A percentile compares a stretch with the other conserved stretches of the same genome.
phyloP scores from a whole-genome alignment of 1,140 invertebrate genomes.

The Rhagoletis pomonella region DNA sequence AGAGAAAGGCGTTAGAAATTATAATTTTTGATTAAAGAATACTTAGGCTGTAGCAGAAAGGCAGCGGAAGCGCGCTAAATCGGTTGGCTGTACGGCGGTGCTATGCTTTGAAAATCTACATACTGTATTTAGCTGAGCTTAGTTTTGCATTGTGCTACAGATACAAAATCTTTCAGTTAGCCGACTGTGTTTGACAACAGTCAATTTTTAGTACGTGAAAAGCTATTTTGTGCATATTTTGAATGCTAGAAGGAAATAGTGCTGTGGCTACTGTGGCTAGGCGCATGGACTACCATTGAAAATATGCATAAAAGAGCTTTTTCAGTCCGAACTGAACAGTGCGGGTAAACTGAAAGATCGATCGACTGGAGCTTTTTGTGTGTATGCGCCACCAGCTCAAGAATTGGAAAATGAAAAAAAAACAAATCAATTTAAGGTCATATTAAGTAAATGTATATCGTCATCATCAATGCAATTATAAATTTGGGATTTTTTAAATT shows the following conservation, averaged over 20 bases:
- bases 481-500: too few species aligned
- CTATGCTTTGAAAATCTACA: not conserved
- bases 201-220: not conserved
- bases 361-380: not conserved
- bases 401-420: not conserved
- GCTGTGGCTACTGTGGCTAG: not conserved
- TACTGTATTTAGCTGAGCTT: not conserved
- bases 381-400: not conserved
- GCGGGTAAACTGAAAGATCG: conserved; percentile 16
- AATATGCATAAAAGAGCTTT: conserved; percentile 37
- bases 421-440: not conserved
- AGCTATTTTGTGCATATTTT: conserved; percentile 37
- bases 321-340: not conserved
- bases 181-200: not conserved
- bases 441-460: not conserved
- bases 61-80: conserved; percentile 1
- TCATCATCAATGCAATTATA: too few species aligned
- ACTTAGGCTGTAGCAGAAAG: conserved; percentile 2
- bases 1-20: not conserved
- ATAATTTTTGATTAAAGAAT: conserved; percentile 35
- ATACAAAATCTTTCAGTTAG: conserved; percentile 28
- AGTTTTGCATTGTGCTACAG: conserved; percentile 16
- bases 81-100: not conserved
- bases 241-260: not conserved
- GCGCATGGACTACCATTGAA: conserved; percentile 13